phyloP scores from a whole-genome alignment of 2,797 vertebrate species.

The Danio tinwini region DNA sequence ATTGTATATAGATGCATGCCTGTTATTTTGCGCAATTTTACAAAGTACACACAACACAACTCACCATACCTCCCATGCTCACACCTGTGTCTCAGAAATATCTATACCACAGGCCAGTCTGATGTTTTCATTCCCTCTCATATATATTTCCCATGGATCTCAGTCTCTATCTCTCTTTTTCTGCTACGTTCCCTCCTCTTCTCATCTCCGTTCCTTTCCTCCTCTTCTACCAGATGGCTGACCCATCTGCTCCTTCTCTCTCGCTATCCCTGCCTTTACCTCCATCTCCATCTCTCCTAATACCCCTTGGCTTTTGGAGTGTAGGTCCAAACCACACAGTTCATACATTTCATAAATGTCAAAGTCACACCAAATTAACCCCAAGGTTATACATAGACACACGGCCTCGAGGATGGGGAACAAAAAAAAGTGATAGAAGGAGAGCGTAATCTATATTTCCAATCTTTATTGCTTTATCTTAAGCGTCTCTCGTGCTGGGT shows the following conservation, averaged over 20 bases:
- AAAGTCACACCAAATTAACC: conserved; percentile 37
- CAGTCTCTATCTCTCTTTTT: conserved; percentile 56
- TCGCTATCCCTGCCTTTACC: conserved; percentile 51
- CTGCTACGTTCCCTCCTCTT: conserved; percentile 67
- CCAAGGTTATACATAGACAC: conserved; percentile 26
- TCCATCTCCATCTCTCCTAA: conserved; percentile 60
- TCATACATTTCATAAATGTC: conserved; percentile 49
- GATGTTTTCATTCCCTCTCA: conserved; percentile 46
- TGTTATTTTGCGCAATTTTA: conserved; percentile 18
- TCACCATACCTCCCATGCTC: conserved; percentile 44
- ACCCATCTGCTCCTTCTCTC: conserved; percentile 81
- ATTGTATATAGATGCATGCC: conserved; percentile 47
- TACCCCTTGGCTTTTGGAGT: conserved; percentile 69
- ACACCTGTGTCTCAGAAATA: conserved; percentile 65
- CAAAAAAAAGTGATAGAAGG: background rate
- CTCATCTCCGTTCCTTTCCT: conserved; percentile 76
- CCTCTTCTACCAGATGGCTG: conserved; percentile 81
- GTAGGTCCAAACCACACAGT: conserved; percentile 66
- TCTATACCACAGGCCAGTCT: conserved; percentile 41
- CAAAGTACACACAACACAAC: background rate
- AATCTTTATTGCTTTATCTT: conserved; percentile 33
- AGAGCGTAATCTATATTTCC: conserved; percentile 15
- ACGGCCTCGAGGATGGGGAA: background rate
- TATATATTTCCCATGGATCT: conserved; percentile 45
- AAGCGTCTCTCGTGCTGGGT: conserved; percentile 11